Conservation (phyloP, 2,797 vertebrate species). For the Arnoldichthys spilopterus region DNA sequence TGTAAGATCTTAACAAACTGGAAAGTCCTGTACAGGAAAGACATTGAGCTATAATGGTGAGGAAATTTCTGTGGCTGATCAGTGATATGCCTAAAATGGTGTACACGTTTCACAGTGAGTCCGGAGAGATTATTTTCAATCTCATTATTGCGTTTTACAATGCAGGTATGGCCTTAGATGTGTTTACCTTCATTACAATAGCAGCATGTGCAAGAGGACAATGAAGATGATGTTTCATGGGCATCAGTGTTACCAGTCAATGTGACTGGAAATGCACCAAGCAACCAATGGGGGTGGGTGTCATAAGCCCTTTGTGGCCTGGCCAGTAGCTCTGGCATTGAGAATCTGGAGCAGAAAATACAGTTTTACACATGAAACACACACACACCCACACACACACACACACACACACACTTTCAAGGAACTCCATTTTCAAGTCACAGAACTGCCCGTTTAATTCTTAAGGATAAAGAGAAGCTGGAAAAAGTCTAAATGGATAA, state of each 20-base stretch:
- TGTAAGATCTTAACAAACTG: no score
- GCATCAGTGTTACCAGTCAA: not conserved
- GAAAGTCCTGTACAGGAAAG: not conserved
- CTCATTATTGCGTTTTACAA: not conserved
- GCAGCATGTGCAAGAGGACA: not conserved
- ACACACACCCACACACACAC: not conserved
- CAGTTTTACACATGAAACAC: not conserved
- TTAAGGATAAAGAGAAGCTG: no score
- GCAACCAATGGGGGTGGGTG: not conserved
- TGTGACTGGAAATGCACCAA: not conserved
- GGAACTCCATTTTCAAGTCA: no score
- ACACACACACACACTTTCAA: not conserved
- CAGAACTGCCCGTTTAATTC: no score
- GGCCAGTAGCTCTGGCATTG: not conserved
- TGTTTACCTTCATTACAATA: no score
- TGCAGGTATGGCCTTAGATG: not conserved
- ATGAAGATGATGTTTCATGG: not conserved
- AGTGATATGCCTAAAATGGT: not conserved
- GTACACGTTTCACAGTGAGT: not conserved
- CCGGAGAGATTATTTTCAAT: not conserved
- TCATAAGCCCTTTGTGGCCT: not conserved
- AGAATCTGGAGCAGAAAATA: constrained; percentile 9
- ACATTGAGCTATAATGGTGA: not conserved
- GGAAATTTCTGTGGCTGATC: not conserved
- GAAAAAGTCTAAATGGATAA: no score